A percentile compares a stretch with the other conserved stretches of the same genome.
Conservation (phyloP, 2,888 invertebrate genomes). For the Volucella zonaria region DNA sequence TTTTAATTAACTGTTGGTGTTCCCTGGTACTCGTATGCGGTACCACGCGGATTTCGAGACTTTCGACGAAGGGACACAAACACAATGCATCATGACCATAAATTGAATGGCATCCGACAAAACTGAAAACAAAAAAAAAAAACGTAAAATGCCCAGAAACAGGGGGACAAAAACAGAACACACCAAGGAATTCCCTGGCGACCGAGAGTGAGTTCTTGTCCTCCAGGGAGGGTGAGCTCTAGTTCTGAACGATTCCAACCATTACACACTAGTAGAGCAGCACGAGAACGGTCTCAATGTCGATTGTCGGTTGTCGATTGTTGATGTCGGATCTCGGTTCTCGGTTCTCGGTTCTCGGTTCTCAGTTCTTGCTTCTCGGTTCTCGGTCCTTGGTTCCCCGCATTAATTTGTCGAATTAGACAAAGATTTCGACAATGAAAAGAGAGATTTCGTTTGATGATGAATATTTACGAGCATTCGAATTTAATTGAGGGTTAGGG, state of each 20-base stretch:
- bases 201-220: slow-evolving; percentile 40
- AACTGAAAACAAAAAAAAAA: neutral
- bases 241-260: slow-evolving; percentile 3
- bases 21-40: neutral
- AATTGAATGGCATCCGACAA: slow-evolving; percentile 64
- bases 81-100: slow-evolving; percentile 51
- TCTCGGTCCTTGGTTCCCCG: slow-evolving; percentile 24
- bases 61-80: slow-evolving; percentile 3
- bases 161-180: slow-evolving; percentile 11
- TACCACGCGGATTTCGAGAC: neutral
- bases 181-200: slow-evolving; percentile 30
- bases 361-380: no score
- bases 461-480: slow-evolving; percentile 60
- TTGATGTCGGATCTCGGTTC: no score
- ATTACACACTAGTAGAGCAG: no score
- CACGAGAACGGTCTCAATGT: neutral
- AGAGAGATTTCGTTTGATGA: slow-evolving; percentile 48
- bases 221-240: slow-evolving; percentile 41
- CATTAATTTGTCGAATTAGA: slow-evolving; percentile 71
- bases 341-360: neutral
- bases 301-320: neutral
- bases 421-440: slow-evolving; percentile 59
- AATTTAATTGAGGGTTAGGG: slow-evolving; percentile 64
- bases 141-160: slow-evolving; percentile 2
- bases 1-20: slow-evolving; percentile 63